These are phyloP conservation scores for Macrobrachium rosenbergii DNA, from an alignment of 1,140 invertebrate genomes.

Conservation along the genomic window DNA sequence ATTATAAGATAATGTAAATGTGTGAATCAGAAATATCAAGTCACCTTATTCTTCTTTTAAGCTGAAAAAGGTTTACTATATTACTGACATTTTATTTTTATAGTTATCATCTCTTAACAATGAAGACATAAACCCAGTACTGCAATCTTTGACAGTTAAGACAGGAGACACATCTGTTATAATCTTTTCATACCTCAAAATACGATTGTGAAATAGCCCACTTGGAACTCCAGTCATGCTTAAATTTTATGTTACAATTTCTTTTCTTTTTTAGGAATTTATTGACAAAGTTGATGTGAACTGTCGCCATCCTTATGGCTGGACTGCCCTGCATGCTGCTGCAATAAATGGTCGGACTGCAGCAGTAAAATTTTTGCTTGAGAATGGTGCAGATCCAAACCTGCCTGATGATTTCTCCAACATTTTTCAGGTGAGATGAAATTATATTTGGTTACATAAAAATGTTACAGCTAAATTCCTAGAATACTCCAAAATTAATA, in stretches of 20 bases:
- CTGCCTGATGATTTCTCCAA: slow-evolving; percentile 84
- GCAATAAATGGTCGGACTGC: slow-evolving; percentile 81
- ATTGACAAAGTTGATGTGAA: slow-evolving; percentile 74
- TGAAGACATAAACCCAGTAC: too few relatives aligned
- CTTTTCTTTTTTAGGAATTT: slow-evolving; percentile 44
- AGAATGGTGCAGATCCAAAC: slow-evolving; percentile 85
- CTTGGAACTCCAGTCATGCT: too few relatives aligned
- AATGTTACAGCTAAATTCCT: too few relatives aligned
- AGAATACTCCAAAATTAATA: too few relatives aligned
- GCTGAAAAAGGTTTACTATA: too few relatives aligned
- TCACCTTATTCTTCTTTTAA: not conserved
- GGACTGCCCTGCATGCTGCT: slow-evolving; percentile 88
- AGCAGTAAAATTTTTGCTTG: slow-evolving; percentile 79
- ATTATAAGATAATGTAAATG: too few relatives aligned
- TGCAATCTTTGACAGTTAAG: too few relatives aligned
- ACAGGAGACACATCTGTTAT: not conserved
- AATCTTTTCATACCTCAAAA: not conserved
- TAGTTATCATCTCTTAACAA: too few relatives aligned
- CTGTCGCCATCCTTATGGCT: slow-evolving; percentile 80
- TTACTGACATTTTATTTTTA: too few relatives aligned
- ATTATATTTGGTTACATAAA: not conserved
- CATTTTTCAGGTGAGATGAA: slow-evolving; percentile 75
- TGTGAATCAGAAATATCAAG: not conserved
- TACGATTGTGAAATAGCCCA: too few relatives aligned
- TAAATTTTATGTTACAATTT: not conserved